These are phyloP conservation scores for Lasioglossum villosulum DNA, from an alignment of 2,888 invertebrate genomes.

Conservation along the genomic window DNA sequence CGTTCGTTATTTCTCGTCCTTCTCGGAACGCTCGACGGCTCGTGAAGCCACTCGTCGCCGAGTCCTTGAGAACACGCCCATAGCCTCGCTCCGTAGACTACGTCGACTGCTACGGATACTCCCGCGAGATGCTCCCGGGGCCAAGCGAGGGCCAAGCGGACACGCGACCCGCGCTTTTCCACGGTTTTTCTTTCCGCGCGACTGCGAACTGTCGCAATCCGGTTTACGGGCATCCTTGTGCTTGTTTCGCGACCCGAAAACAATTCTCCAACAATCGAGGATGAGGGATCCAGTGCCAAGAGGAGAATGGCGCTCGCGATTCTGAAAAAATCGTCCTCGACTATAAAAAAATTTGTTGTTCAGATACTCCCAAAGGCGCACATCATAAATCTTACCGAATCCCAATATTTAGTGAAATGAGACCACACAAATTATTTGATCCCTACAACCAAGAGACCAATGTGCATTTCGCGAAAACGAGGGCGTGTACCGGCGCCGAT, in stretches of 20 bases:
- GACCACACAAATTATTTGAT: neutral
- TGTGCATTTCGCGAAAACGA: neutral
- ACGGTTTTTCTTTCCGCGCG: neutral
- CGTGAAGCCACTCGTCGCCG: constrained; percentile 62
- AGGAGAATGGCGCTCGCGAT: too few species aligned
- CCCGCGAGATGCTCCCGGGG: neutral
- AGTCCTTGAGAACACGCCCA: constrained; percentile 55
- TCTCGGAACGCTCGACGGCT: constrained; percentile 65
- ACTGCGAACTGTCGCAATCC: constrained; percentile 10
- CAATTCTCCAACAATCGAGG: neutral
- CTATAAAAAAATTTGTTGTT: too few species aligned
- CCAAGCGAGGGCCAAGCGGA: neutral
- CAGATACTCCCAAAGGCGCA: too few species aligned
- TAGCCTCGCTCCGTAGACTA: neutral
- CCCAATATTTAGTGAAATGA: too few species aligned
- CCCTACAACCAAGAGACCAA: neutral
- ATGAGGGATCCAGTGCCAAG: neutral
- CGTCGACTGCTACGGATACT: constrained; percentile 11
- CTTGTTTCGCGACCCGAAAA: constrained; percentile 5
- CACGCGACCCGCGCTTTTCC: constrained; percentile 7
- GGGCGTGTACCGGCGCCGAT: neutral
- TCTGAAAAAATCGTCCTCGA: too few species aligned
- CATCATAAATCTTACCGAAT: too few species aligned
- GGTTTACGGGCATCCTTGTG: constrained; percentile 12
- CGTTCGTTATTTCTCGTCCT: constrained; percentile 63